Conservation (phyloP, 2,113 vertebrate species). For the Neomonachus schauinslandi region DNA sequence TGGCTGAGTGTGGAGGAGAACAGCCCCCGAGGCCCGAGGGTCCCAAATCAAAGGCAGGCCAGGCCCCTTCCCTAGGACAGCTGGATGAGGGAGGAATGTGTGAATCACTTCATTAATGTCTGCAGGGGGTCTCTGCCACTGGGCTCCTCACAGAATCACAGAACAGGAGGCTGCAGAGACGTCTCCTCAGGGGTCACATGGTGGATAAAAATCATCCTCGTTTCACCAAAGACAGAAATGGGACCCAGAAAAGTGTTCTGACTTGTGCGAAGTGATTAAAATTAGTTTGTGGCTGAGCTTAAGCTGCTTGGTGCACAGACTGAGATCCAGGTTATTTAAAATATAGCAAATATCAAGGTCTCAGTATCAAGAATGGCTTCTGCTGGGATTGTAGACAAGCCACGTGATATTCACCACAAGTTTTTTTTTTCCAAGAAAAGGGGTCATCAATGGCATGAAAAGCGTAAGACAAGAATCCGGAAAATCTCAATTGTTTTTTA, state of each 20-base stretch:
- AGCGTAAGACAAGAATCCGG: not conserved
- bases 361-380: not conserved
- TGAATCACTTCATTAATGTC: not conserved
- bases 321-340: not conserved
- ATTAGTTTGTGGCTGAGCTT: not conserved
- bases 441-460: not conserved
- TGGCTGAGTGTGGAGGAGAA: not conserved
- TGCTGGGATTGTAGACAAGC: not conserved
- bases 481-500: not conserved
- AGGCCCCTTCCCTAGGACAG: not conserved
- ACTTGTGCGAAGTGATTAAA: not conserved
- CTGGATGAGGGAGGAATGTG: not conserved
- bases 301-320: not conserved
- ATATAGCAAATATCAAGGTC: not conserved
- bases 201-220: not conserved
- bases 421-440: not conserved
- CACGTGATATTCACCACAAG: not conserved
- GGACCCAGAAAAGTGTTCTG: not conserved
- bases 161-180: not conserved
- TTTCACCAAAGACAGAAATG: not conserved
- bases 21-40: not conserved
- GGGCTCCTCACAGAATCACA: not conserved
- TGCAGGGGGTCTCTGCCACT: not conserved
- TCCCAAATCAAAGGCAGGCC: not conserved
- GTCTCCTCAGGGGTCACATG: accelerated